A percentile compares a stretch with the other conserved stretches of the same genome.
Evolutionary conservation across 2,113 vertebrate genomes (phyloP).

Genomic region (Plestiodon gilberti): DNA sequence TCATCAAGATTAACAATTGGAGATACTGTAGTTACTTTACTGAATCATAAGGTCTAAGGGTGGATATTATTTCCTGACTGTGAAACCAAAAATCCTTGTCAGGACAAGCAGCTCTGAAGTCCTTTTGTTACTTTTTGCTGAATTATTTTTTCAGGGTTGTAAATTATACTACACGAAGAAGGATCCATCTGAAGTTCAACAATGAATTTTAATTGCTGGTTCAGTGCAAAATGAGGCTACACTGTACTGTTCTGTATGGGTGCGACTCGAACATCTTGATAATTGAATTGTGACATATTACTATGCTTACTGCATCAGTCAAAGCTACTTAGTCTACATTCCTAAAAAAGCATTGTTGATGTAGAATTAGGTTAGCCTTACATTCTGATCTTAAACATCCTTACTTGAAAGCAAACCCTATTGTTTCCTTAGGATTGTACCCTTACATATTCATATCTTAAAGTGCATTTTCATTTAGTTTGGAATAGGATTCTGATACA

Average conservation of each 20-base stretch:
- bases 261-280: neutral
- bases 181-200: neutral
- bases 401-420: neutral
- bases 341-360: conserved; percentile 3
- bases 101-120: conserved; percentile 28
- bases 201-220: conserved; percentile 53
- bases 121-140: neutral
- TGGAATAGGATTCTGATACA: neutral
- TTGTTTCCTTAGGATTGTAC: neutral
- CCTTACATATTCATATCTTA: neutral
- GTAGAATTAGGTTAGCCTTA: neutral
- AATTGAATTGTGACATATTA: neutral
- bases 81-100: neutral
- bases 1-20: neutral
- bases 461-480: neutral
- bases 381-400: neutral
- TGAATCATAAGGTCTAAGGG: neutral
- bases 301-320: neutral
- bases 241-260: conserved; percentile 21
- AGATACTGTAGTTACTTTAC: neutral
- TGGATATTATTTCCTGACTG: neutral
- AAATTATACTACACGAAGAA: neutral
- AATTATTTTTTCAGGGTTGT: neutral
- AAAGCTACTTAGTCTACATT: neutral
- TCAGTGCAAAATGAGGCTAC: conserved; percentile 70